Evolutionary conservation across 2,797 vertebrate genomes (phyloP), one percentile per base, ranked within the genome.

Genomic region (Clarias fuscus): DNA sequence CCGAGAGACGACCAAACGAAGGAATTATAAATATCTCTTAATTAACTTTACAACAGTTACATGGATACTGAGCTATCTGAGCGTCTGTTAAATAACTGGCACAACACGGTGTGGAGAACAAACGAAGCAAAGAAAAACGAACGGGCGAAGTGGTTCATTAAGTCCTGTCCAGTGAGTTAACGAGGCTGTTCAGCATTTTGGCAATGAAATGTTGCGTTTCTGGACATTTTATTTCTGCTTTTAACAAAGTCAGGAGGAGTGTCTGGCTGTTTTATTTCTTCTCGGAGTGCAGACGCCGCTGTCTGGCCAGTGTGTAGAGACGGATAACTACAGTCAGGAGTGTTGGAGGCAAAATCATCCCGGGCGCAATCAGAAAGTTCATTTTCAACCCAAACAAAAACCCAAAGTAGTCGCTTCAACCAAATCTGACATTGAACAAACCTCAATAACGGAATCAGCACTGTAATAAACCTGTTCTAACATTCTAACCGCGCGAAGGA

Each of bases 1-100:
- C 95, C 93, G 95, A 94, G 92, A 93, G n/a, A 95, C 94, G 94
- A 93, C 89, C 92, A 91, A 95, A 90, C 85, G 93, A 90, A 92
- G 88, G 92, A 94, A 93, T 95, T 93, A 96, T 96, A 96, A 96
- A 96, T 95, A 96, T 93, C 93, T 95, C 92, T 95, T 94, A 93
- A 95, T 95, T 95, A 95, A 95, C 94, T 95, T 96, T 96, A 96
- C 95, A 96, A 95, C 94, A 95, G 94, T 95, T 95, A 94, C 93
- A 93, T 82, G 91, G 90, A 73, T 94, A 92, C 93, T 92, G 92
- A 93, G 40, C 59, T 40, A 40, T 79, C 58, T 1, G 77, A 80
- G 77, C 64, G 93, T 81, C 85, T 94, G 95, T 95, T 95, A 96
- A 96, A 95, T 95, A 96, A 96, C 94, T 95, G 95, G 93, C 93